phyloP scores from a whole-genome alignment of 2,888 invertebrate genomes.

The Caenorhabditis uteleia region DNA sequence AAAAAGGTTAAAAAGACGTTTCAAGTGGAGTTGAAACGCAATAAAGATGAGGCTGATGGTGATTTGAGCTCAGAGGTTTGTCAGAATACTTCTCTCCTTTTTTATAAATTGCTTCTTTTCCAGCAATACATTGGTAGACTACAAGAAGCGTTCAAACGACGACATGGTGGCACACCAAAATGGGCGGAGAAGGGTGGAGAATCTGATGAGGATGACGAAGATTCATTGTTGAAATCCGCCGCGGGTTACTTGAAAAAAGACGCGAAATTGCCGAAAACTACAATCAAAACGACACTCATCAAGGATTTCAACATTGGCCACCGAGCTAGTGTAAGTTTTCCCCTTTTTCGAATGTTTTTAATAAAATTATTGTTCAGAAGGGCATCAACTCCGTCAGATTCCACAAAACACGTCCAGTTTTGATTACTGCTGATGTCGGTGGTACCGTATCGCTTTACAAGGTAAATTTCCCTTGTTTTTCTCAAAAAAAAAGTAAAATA shows the following conservation, averaged over 20 bases:
- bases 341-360: neutral
- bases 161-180: slow-evolving; percentile 41
- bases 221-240: slow-evolving; percentile 29
- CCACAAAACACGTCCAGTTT: slow-evolving; percentile 40
- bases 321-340: slow-evolving; percentile 9
- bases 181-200: slow-evolving; percentile 33
- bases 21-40: slow-evolving; percentile 30
- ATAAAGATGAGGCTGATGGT: slow-evolving; percentile 29
- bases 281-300: slow-evolving; percentile 22
- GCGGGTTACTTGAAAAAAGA: slow-evolving; percentile 31
- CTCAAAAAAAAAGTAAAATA: neutral
- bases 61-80: neutral
- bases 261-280: slow-evolving; percentile 29
- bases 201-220: slow-evolving; percentile 26
- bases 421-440: slow-evolving; percentile 31
- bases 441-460: slow-evolving; percentile 42
- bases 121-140: slow-evolving; percentile 41
- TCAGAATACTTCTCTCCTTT: too few relatives aligned
- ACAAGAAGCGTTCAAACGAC: slow-evolving; percentile 37
- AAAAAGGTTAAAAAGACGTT: slow-evolving; percentile 35
- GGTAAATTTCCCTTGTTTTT: too few relatives aligned
- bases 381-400: slow-evolving; percentile 37
- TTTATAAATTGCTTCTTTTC: slow-evolving; percentile 3
- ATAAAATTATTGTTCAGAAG: slow-evolving; percentile 7
- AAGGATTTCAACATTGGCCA: slow-evolving; percentile 38